Evolutionary conservation across 1,140 invertebrate species (phyloP), one percentile per base, ranked within the genome.

Genomic region (Drosophila sulfurigaster): DNA sequence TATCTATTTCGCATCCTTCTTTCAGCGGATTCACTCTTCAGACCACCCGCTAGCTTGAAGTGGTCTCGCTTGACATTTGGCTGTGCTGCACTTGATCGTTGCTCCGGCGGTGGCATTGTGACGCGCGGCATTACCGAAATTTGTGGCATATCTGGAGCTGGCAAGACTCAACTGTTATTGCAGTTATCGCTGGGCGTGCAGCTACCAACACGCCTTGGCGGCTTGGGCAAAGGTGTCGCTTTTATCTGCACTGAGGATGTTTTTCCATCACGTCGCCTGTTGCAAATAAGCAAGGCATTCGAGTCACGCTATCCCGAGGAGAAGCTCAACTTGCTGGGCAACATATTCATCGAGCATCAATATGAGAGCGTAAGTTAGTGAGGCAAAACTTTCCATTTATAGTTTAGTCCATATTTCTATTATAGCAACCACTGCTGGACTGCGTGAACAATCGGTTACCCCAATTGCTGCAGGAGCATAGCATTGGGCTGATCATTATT

Each of bases 141-240:
- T 83, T 95, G 95, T 92, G 97, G 97, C 10, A 95, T 95, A 91
- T 96, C 96, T 93, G 96, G 96, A 6, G 94, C 94, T 79, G 97
- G 97, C 13, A 98, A 98, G 94, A 97, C 97, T 1, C 97, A 98
- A 93, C 82, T 98, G 11, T 96, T 95, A 78, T 91, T 98, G 28
- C 97, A 98, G 93, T 88, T 97, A 3, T 93, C 94, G 41, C 48
- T 93, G 8, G 81, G 83, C n/a, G 80, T 92, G 10, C 93, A 93
- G 65, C 49, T 93, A 30, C 89, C 90, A 5, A 1, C 15, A 1
- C 48, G 82, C 5, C 32, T 91, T 16, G 92, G 91, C 11, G 92
- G 93, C 5, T 63, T 92, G 46, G 79, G 73, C 58, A 71, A 78
- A 95, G 96, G 95, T 64, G 95, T 94, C 5, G 94, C 96, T 15